Evolutionary conservation across 2,113 vertebrate genomes (phyloP).

Genomic region (Lipophrys pholis): DNA sequence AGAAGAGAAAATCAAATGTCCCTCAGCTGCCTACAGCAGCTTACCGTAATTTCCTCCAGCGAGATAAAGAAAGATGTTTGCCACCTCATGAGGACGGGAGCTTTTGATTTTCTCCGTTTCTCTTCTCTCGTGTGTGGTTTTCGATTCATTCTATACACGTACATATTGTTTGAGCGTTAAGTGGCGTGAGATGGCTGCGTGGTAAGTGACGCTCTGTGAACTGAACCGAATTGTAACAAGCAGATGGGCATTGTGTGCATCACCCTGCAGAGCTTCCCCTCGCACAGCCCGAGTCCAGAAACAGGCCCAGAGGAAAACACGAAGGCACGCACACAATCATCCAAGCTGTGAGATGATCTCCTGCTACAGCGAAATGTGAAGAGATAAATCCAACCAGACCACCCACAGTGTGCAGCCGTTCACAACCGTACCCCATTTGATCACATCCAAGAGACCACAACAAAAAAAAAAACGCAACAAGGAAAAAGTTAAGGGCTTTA

Average conservation of each 20-base stretch:
- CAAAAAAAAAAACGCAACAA: constrained; percentile 2
- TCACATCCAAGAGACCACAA: constrained; percentile 40
- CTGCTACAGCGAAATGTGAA: constrained; percentile 25
- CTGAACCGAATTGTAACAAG: constrained; percentile 13
- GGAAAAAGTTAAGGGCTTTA: constrained; percentile 14
- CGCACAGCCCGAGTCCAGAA: constrained; percentile 11
- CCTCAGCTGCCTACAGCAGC: too few relatives aligned
- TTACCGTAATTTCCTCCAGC: too few relatives aligned
- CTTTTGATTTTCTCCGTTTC: too few relatives aligned
- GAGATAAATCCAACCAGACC: constrained; percentile 46
- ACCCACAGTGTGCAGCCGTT: constrained; percentile 39
- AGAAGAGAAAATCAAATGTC: too few relatives aligned
- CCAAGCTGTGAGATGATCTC: constrained; percentile 32
- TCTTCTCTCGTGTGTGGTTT: too few relatives aligned
- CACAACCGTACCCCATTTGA: constrained; percentile 13
- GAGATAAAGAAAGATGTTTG: too few relatives aligned
- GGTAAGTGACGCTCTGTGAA: too few relatives aligned
- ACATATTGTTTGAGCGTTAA: too few relatives aligned
- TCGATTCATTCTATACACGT: too few relatives aligned
- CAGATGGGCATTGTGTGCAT: constrained; percentile 60
- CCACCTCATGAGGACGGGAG: too few relatives aligned
- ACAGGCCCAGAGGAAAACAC: constrained; percentile 30
- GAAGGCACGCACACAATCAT: constrained; percentile 26
- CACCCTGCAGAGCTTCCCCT: constrained; percentile 47
- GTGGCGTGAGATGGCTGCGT: too few relatives aligned